Evolutionary conservation across 2,113 vertebrate species (phyloP).

Genomic region (Picathartes gymnocephalus): DNA sequence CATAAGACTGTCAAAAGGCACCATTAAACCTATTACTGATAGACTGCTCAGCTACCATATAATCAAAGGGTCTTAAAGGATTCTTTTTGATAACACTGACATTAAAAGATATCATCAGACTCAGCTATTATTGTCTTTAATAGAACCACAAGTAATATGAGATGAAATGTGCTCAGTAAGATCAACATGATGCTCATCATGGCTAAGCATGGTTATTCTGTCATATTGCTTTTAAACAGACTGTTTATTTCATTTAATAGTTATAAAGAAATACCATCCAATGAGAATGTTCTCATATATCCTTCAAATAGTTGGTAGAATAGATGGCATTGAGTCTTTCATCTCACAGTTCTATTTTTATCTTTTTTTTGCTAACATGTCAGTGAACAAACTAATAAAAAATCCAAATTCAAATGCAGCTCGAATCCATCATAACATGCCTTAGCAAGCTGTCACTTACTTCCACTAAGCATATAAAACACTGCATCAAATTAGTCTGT

Average conservation of each 20-base stretch:
- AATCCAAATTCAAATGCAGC: not conserved
- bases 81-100: not conserved
- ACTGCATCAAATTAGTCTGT: not conserved
- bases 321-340: not conserved
- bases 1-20: conserved; percentile 25
- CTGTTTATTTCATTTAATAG: conserved; percentile 23
- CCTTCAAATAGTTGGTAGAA: not conserved
- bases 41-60: conserved; percentile 11
- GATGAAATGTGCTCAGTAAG: not conserved
- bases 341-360: not conserved
- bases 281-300: conserved; percentile 6
- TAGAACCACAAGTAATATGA: not conserved
- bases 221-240: not conserved
- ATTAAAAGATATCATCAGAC: conserved; percentile 14
- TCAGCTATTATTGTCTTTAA: not conserved
- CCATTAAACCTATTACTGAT: not conserved
- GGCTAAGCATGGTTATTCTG: not conserved
- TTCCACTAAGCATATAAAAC: not conserved
- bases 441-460: not conserved
- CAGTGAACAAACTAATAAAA: not conserved
- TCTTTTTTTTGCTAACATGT: not conserved
- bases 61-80: conserved; percentile 43
- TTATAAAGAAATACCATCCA: not conserved
- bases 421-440: not conserved
- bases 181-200: not conserved